Base-by-base conservation (phyloP, 2,797 vertebrate genomes). In the Sarcophilus harrisii region DNA sequence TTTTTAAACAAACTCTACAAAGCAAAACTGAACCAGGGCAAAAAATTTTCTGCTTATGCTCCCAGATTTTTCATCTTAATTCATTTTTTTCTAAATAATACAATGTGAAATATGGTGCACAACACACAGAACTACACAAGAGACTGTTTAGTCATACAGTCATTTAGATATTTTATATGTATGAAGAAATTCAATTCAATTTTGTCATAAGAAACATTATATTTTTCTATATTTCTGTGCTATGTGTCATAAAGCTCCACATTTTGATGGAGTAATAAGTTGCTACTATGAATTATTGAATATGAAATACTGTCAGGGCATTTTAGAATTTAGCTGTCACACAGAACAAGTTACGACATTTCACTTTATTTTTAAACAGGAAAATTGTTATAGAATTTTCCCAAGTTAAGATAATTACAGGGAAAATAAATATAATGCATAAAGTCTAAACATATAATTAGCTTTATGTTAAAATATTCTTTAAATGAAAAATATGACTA, bases 161-260 rank as follows among this genome's bases (percentile, higher is more conserved):
- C 54, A 58, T 96, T 96, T 95, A 93, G 81, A 94, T 0, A 95
- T 73, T 93, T 92, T 96, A 96, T 90, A 91, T 9, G 0, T 11
- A 87, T 0, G 57, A 45, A 97, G 49, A 97, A 96, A 18, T 27
- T 91, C 94, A 95, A 96, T 96, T 92, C 91, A 94, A 90, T 94
- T 97, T 94, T 94, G 92, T 93, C 96, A 91, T 60, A 30, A 96
- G 95, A 98, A 97, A 92, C 54, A 95, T 1, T n/a, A 95, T 94
- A 96, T 96, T 97, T 97, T 96, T 92, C 96, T 28, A 0, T 73
- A 0, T 90, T 66, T 93, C 95, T 96, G 13, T n/a, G 90, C 66
- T 94, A 96, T 94, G 0, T 92, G 62, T 91, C 60, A 97, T 93
- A 59, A 96, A 49, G 91, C 52, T 14, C 91, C 49, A 94, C 29